phyloP scores from a whole-genome alignment of 2,888 invertebrate genomes.

The Xylota sylvarum region DNA sequence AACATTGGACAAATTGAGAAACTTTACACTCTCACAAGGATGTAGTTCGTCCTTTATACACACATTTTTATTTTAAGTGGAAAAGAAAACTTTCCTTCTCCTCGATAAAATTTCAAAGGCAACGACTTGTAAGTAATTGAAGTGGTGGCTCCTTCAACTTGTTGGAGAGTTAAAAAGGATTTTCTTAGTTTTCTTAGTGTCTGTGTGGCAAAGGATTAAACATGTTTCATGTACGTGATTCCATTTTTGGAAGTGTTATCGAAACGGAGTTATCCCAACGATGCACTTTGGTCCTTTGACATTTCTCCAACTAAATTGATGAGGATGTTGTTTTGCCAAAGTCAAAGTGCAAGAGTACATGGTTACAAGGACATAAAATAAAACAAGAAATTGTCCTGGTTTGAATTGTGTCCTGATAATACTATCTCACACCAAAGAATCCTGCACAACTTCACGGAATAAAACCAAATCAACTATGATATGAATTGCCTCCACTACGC shows the following conservation, averaged over 20 bases:
- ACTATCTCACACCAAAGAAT: neutral
- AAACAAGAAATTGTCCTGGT: neutral
- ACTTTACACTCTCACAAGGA: conserved; percentile 46
- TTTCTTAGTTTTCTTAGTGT: conserved; percentile 11
- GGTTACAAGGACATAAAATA: neutral
- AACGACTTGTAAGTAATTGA: conserved; percentile 68
- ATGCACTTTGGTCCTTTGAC: conserved; percentile 59
- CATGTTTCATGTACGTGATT: conserved; percentile 58
- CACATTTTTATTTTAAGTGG: conserved; percentile 37
- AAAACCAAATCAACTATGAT: neutral
- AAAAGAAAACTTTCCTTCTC: conserved; percentile 40
- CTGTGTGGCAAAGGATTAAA: conserved; percentile 47
- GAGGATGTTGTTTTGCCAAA: conserved; percentile 28
- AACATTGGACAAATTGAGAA: conserved; percentile 60
- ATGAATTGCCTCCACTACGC: neutral
- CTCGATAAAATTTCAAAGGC: conserved; percentile 42
- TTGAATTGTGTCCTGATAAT: neutral
- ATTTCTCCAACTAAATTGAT: conserved; percentile 39
- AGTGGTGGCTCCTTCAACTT: conserved; percentile 48
- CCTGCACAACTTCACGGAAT: neutral
- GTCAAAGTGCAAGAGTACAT: conserved; percentile 7
- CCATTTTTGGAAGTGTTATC: conserved; percentile 41
- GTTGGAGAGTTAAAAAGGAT: conserved; percentile 34
- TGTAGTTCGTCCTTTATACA: conserved; percentile 14
- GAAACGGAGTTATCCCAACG: conserved; percentile 22